These are phyloP conservation scores for Pseudococcus longispinus DNA, from an alignment of 2,888 invertebrate species.

Conservation along the genomic window DNA sequence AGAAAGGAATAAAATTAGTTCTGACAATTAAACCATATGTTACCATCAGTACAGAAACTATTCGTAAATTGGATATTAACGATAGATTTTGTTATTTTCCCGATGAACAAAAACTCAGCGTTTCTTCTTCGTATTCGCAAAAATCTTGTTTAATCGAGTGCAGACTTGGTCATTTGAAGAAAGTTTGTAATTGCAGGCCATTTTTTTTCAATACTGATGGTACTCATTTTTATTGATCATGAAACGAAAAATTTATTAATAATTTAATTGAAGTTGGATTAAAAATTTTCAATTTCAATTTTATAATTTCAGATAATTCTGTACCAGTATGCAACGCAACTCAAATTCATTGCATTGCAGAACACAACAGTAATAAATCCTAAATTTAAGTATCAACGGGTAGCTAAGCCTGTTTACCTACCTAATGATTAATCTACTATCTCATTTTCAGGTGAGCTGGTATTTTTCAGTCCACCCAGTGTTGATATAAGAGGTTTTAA, in stretches of 20 bases:
- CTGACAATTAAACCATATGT: slow-evolving; percentile 60
- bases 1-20: slow-evolving; percentile 59
- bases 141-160: slow-evolving; percentile 61
- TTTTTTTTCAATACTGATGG: slow-evolving; percentile 59
- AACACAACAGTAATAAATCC: slow-evolving; percentile 59
- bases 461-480: slow-evolving; percentile 60
- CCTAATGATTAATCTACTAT: not conserved
- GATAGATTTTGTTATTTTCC: slow-evolving; percentile 60
- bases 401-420: not conserved
- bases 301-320: slow-evolving; percentile 58
- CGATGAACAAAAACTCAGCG: slow-evolving; percentile 59
- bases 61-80: slow-evolving; percentile 58
- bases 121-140: slow-evolving; percentile 59
- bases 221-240: not conserved
- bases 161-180: slow-evolving; percentile 59
- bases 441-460: slow-evolving; percentile 58
- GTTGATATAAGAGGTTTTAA: slow-evolving; percentile 59
- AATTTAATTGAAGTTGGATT: no score
- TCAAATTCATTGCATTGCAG: slow-evolving; percentile 59
- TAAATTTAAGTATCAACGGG: not conserved
- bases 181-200: slow-evolving; percentile 60
- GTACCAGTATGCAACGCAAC: slow-evolving; percentile 59
- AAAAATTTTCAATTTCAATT: not conserved
- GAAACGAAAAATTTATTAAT: no score
- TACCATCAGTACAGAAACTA: slow-evolving; percentile 60